Conservation (phyloP, 2,113 vertebrate species). For the Oceanodroma tethys region DNA sequence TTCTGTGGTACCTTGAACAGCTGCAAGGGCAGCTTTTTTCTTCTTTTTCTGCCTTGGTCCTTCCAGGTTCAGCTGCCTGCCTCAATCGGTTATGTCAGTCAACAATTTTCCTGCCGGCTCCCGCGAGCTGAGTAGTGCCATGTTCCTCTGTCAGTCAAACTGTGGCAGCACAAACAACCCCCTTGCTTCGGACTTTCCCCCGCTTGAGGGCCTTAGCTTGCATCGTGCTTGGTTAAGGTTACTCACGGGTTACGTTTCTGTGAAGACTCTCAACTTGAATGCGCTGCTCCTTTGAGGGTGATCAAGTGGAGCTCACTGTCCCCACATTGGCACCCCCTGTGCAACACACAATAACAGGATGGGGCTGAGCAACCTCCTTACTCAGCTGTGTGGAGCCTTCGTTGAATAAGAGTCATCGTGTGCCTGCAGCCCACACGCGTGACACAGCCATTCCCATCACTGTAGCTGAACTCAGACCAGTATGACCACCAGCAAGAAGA, state of each 20-base stretch:
- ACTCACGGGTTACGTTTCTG: background rate
- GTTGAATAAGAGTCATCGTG: background rate
- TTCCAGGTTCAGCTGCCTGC: background rate
- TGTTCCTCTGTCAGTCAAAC: background rate
- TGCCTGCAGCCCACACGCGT: fast-evolving
- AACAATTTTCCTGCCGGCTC: background rate
- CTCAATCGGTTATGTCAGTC: background rate
- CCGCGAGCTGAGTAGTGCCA: background rate
- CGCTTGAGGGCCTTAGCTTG: background rate
- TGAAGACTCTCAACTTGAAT: background rate
- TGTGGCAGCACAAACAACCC: background rate
- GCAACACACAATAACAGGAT: background rate
- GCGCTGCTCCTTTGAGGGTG: background rate
- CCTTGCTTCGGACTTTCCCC: background rate
- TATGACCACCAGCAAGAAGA: background rate
- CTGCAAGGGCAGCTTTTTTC: background rate
- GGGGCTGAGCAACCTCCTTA: background rate
- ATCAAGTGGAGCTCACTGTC: background rate
- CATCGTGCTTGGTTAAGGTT: background rate
- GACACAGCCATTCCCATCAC: background rate
- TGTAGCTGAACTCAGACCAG: background rate
- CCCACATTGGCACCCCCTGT: no score
- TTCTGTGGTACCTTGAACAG: background rate
- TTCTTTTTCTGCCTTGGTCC: background rate
- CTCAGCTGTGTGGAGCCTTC: background rate